Evolutionary conservation across 2,797 vertebrate species (phyloP).

Genomic region (Hirundo rustica): DNA sequence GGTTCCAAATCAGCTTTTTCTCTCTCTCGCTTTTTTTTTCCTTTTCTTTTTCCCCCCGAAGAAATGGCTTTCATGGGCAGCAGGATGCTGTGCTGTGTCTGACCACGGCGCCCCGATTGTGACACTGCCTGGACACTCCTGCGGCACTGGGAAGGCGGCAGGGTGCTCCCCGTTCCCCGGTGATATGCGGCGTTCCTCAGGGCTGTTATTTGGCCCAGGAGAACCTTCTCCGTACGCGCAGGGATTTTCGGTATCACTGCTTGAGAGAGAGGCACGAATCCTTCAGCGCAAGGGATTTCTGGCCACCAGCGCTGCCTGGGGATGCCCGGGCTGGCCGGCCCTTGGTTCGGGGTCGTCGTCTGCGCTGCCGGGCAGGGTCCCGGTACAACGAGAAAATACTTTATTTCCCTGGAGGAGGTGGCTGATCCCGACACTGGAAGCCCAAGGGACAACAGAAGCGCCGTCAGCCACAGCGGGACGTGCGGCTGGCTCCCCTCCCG

Average conservation of each 20-base stretch:
- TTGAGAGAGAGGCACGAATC: not conserved
- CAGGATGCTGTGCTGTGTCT: not conserved
- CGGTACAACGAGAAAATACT: not conserved
- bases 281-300: not conserved
- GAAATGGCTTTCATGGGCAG: not conserved
- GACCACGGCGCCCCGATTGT: not conserved
- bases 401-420: not conserved
- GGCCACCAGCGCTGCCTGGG: not conserved
- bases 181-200: not conserved
- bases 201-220: not conserved
- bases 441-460: no score
- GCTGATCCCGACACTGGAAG: not conserved
- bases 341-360: no score
- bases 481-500: not conserved
- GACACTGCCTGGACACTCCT: not conserved
- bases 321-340: not conserved
- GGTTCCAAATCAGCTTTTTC: not conserved
- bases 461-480: not conserved
- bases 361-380: not conserved
- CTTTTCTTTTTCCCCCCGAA: not conserved
- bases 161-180: not conserved
- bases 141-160: rapidly evolving
- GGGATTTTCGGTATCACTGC: rapidly evolving
- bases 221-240: rapidly evolving
- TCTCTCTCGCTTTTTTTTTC: no score